A percentile compares a stretch with the other conserved stretches of the same genome.
Evolutionary conservation across 2,113 vertebrate species (phyloP).

Genomic region (Perccottus glenii): DNA sequence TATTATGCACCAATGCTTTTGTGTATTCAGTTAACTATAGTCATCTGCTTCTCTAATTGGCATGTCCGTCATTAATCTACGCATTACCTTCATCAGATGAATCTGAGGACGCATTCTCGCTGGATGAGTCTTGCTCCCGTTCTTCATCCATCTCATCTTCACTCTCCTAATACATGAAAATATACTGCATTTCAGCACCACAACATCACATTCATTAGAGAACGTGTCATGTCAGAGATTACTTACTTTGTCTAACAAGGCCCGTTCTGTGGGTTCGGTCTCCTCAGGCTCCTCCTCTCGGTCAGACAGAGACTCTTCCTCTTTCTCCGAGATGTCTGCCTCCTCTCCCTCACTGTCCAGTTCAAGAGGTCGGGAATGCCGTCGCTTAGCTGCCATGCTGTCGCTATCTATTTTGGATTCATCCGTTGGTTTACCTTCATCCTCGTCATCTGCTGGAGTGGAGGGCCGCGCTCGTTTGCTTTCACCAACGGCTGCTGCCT

Average conservation of each 20-base stretch:
- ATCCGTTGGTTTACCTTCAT: slow-evolving; percentile 90
- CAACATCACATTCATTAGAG: neutral
- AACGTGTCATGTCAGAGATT: neutral
- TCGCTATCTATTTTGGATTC: slow-evolving; percentile 87
- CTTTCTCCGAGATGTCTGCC: slow-evolving; percentile 86
- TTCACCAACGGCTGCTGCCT: slow-evolving; percentile 84
- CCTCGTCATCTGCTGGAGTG: slow-evolving; percentile 90
- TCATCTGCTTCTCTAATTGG: no score
- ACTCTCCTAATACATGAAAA: slow-evolving; percentile 50
- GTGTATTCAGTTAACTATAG: no score
- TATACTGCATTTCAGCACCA: neutral
- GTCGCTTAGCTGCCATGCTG: slow-evolving; percentile 75
- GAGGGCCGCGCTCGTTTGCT: slow-evolving; percentile 93
- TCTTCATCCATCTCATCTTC: slow-evolving; percentile 64
- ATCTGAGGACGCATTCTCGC: slow-evolving; percentile 84
- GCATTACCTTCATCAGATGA: slow-evolving; percentile 89
- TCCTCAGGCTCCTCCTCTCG: slow-evolving; percentile 86
- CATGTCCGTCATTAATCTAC: neutral
- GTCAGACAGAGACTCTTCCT: slow-evolving; percentile 82
- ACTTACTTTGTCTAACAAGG: slow-evolving; percentile 80
- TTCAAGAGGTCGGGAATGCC: slow-evolving; percentile 86
- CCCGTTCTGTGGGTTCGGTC: slow-evolving; percentile 68
- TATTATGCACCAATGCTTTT: no score
- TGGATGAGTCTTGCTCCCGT: slow-evolving; percentile 78
- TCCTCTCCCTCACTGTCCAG: slow-evolving; percentile 97